These are phyloP conservation scores for Bos javanicus DNA, from an alignment of 2,113 vertebrate species.

Conservation along the genomic window DNA sequence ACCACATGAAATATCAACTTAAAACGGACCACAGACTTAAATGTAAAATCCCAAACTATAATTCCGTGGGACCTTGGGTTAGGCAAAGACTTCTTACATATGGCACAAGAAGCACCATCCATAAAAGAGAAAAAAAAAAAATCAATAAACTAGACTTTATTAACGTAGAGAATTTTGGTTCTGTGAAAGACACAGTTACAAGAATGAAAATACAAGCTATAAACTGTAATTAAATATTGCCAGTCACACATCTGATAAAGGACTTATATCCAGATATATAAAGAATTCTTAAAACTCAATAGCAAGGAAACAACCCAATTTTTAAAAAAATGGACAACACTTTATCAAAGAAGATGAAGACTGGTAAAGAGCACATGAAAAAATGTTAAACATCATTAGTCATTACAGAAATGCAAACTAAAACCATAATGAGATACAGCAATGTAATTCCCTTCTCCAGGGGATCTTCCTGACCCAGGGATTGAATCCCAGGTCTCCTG, in stretches of 20 bases:
- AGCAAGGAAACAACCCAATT: not conserved
- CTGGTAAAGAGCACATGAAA: not conserved
- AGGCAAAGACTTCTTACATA: not conserved
- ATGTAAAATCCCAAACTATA: not conserved
- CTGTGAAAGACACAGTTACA: not conserved
- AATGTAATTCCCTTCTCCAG: not conserved
- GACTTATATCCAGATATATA: not conserved
- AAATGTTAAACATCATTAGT: not conserved
- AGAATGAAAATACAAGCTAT: not conserved
- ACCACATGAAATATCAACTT: not conserved
- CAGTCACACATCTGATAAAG: not conserved
- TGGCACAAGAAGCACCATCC: not conserved
- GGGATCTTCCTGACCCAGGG: not conserved
- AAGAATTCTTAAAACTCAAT: not conserved
- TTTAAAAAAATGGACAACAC: not conserved
- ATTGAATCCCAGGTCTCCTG: not conserved
- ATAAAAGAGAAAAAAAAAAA: not conserved
- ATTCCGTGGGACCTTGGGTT: not conserved
- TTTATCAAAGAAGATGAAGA: not conserved
- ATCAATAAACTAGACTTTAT: not conserved
- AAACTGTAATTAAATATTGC: not conserved
- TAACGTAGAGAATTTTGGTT: not conserved
- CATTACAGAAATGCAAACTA: not conserved
- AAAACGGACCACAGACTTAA: not conserved
- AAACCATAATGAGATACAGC: not conserved